A percentile compares a stretch with the other conserved stretches of the same genome.
Conservation (phyloP, 2,113 vertebrate species). For the Centropus unirufus region DNA sequence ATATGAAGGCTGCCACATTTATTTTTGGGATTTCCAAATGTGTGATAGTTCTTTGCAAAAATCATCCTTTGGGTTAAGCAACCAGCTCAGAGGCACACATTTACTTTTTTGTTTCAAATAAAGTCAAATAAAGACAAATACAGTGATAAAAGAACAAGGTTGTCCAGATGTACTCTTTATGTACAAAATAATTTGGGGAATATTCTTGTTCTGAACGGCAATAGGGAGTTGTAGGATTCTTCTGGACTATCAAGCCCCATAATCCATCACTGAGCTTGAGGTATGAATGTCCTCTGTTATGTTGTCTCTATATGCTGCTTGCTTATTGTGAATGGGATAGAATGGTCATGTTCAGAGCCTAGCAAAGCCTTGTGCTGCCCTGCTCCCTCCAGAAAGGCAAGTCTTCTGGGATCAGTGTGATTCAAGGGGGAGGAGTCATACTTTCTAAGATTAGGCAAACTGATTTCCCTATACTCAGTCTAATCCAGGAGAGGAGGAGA, state of each 20-base stretch:
- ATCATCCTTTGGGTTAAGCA: not conserved
- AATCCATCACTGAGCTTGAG: not conserved
- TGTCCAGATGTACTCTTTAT: not conserved
- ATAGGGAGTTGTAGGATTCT: not conserved
- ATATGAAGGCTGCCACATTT: not conserved
- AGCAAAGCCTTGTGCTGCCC: not conserved
- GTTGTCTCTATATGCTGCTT: not conserved
- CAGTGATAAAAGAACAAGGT: not conserved
- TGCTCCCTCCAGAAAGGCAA: not conserved
- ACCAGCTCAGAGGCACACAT: accelerated
- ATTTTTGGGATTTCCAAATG: not conserved
- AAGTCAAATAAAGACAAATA: not conserved
- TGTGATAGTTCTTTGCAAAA: not conserved
- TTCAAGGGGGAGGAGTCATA: not conserved
- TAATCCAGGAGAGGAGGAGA: not conserved
- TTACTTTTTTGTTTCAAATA: not conserved
- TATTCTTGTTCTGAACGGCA: not conserved
- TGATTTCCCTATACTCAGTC: not conserved
- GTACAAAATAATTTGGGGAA: not conserved
- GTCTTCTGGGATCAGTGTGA: not conserved
- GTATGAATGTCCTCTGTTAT: not conserved
- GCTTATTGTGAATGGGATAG: not conserved
- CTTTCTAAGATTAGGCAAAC: not conserved
- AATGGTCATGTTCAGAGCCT: not conserved
- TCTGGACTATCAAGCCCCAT: not conserved